Evolutionary conservation across 1,140 invertebrate genomes (phyloP), one percentile per base, ranked within the genome.

Genomic region (Caerostris extrusa): DNA sequence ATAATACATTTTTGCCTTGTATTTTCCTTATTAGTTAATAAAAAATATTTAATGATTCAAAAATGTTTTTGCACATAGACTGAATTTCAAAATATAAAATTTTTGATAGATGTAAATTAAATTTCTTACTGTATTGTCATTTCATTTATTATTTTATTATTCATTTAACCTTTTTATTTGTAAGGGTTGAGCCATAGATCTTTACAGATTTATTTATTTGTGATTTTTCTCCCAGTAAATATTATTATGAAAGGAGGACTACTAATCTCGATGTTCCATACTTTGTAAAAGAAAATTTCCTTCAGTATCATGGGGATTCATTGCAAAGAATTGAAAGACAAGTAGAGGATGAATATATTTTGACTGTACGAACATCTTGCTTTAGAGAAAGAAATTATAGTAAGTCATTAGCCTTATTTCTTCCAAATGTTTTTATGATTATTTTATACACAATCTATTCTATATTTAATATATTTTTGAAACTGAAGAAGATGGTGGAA

Each of bases 311-410:
- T 61, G 64, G 81, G 56, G 19, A 64, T 61, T 12, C 19, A 60
- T 71, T 93, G 8, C 12, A 55, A 17, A 69, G 64, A 5, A 89
- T 93, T 6, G 92, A 93, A 82, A 88, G 56, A 58, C 85, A 93
- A 88, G 92, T 93, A 4, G 92, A 93, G 67, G 92, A 93, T 71
- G 92, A 93, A 7, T 89, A 93, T 61, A 81, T 93, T 14, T 17
- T 93, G 56, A 82, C n/a, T 55, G 12, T 89, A n/a, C 55, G 92
- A 12, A 81, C 92, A 60, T 93, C 92, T 81, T 93, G 92, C 34
- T 93, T 93, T 82, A 88, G 92, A 89, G 92, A 93, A 89, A 93
- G 92, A 93, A 93, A 93, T 93, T 93, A 93, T 61, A 93, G 92
- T 93, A 93, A 93, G 92, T 88, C 7, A 34, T 34, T 34, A 34